Evolutionary conservation across 1,140 invertebrate genomes (phyloP).

Genomic region (Aphaenogaster floridana): DNA sequence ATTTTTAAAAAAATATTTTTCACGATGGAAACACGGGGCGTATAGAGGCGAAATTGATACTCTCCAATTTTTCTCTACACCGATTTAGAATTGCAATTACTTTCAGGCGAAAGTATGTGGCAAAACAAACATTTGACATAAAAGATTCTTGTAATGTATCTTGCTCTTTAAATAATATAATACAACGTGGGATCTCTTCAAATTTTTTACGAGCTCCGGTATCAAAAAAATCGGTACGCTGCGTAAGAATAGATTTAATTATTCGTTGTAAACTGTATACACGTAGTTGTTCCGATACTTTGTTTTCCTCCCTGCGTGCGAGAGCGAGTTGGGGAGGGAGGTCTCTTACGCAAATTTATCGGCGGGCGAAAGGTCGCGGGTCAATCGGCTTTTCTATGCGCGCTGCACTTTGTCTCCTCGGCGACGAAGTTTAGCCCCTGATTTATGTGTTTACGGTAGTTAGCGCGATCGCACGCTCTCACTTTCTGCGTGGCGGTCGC

Average conservation of each 20-base stretch:
- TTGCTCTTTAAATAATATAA: neutral
- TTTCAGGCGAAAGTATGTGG: neutral
- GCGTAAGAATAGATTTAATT: neutral
- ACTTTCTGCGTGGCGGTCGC: constrained; percentile 45
- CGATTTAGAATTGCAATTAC: neutral
- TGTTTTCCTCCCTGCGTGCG: neutral
- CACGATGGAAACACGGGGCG: neutral
- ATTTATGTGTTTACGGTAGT: constrained; percentile 54
- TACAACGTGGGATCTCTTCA: neutral
- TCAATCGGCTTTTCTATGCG: constrained; percentile 24
- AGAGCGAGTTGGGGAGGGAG: neutral
- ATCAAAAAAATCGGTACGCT: neutral
- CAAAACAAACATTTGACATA: neutral
- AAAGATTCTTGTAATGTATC: neutral
- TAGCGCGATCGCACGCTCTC: constrained; percentile 35
- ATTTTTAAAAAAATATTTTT: constrained; percentile 13
- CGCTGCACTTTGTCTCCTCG: constrained; percentile 13
- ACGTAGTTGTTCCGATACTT: neutral
- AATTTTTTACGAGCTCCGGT: neutral
- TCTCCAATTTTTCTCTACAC: neutral
- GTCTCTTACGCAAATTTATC: constrained; percentile 32
- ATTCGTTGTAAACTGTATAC: neutral
- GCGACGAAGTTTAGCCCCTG: constrained; percentile 26
- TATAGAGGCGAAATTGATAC: neutral
- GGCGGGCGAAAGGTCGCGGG: constrained; percentile 36